phyloP scores from a whole-genome alignment of 2,113 vertebrate species.

The Lophura nycthemera region DNA sequence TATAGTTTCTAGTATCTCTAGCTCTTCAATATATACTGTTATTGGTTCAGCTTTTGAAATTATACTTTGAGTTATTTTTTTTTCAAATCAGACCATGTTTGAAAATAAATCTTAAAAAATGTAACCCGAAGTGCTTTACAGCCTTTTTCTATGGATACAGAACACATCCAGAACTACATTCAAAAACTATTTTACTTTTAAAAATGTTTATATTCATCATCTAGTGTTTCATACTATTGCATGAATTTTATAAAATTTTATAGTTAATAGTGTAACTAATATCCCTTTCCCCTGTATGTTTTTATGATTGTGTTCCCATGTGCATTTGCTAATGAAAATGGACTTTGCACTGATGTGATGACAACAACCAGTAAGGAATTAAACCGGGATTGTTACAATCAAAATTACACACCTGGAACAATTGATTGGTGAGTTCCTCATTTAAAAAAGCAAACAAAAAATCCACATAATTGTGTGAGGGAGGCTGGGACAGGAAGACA shows the following conservation, averaged over 20 bases:
- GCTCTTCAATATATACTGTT: neutral
- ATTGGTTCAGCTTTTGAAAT: neutral
- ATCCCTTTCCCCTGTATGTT: neutral
- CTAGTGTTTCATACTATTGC: neutral
- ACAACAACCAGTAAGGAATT: constrained; percentile 68
- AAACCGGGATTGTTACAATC: constrained; percentile 49
- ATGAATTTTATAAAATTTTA: neutral
- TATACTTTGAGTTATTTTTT: neutral
- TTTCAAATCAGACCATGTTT: neutral
- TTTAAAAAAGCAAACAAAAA: neutral
- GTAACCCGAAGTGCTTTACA: neutral
- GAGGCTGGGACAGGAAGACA: neutral
- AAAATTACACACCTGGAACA: constrained; percentile 66
- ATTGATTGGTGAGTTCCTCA: constrained; percentile 78
- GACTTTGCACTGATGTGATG: constrained; percentile 25
- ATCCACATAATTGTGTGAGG: neutral
- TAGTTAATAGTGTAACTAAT: constrained; percentile 10
- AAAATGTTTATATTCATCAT: neutral
- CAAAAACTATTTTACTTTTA: neutral
- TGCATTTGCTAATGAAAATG: constrained; percentile 43
- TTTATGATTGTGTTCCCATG: neutral
- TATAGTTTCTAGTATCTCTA: neutral
- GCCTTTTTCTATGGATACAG: neutral
- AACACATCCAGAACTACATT: neutral
- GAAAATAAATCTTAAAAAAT: neutral